Evolutionary conservation across 2,797 vertebrate genomes (phyloP).

Genomic region (Channallabes apus): DNA sequence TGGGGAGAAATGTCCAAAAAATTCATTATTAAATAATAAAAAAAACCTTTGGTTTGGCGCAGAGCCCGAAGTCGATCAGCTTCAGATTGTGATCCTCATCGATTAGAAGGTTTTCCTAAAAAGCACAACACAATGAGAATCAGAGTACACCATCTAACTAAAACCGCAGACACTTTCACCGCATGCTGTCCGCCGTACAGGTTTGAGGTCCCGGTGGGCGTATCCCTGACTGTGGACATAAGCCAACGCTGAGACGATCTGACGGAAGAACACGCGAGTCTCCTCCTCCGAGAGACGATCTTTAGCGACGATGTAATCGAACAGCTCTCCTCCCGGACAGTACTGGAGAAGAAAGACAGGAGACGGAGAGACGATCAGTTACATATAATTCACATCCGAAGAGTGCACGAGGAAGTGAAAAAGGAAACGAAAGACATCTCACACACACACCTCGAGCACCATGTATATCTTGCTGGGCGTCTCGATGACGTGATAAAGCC

Average conservation of each 20-base stretch:
- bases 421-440: background rate
- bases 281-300: conserved; percentile 90
- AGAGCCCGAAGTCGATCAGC: conserved; percentile 95
- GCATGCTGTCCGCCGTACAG: conserved; percentile 71
- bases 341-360: conserved; percentile 71
- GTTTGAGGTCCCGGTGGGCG: conserved; percentile 94
- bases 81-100: conserved; percentile 90
- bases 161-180: background rate
- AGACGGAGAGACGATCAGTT: background rate
- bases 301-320: conserved; percentile 93
- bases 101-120: conserved; percentile 92
- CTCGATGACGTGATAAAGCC: conserved; percentile 91
- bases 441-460: conserved; percentile 83
- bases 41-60: conserved; percentile 91
- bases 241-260: conserved; percentile 90
- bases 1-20: background rate
- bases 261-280: conserved; percentile 87
- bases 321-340: conserved; percentile 93
- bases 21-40: no score
- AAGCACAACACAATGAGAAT: background rate
- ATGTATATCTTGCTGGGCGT: conserved; percentile 91
- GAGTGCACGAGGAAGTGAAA: background rate
- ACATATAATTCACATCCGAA: no score
- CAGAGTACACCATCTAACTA: background rate
- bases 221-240: conserved; percentile 93